Percentiles rank a stretch among this genome's conserved stretches.
Evolutionary conservation across 2,888 invertebrate species (phyloP).

Genomic region (Bugulina stolonifera): DNA sequence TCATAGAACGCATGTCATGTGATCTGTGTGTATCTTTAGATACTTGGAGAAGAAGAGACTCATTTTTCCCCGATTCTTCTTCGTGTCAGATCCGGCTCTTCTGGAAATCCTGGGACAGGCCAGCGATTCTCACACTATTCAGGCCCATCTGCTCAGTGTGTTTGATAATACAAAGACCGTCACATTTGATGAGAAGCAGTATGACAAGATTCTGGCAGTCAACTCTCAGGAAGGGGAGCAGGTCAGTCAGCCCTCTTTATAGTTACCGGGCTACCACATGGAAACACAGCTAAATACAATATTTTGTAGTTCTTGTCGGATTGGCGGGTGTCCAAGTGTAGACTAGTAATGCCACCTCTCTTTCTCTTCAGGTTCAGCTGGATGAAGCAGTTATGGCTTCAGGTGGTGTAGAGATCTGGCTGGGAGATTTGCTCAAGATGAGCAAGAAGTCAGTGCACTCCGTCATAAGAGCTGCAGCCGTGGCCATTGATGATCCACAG

Average conservation of each 20-base stretch:
- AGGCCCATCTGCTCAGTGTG: conserved; percentile 83
- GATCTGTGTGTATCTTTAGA: no score
- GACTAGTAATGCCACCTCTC: no score
- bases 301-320: no score
- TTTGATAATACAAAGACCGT: conserved; percentile 88
- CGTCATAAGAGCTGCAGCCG: conserved; percentile 77
- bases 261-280: no score
- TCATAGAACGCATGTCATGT: no score
- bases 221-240: conserved; percentile 87
- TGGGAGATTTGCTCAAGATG: conserved; percentile 78
- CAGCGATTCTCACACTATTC: conserved; percentile 54
- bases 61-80: conserved; percentile 53
- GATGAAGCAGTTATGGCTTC: conserved; percentile 14
- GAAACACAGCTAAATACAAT: no score
- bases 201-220: conserved; percentile 89
- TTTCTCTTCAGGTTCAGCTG: background rate
- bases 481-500: conserved; percentile 75
- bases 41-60: conserved; percentile 54
- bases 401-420: conserved; percentile 79
- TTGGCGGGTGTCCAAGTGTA: no score
- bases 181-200: conserved; percentile 89
- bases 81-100: conserved; percentile 54
- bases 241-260: background rate
- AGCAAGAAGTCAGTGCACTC: conserved; percentile 84
- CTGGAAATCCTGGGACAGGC: conserved; percentile 55